A percentile compares a stretch with the other conserved stretches of the same genome.
Conservation (phyloP, 2,797 vertebrate genomes). For the Semaprochilodus insignis region DNA sequence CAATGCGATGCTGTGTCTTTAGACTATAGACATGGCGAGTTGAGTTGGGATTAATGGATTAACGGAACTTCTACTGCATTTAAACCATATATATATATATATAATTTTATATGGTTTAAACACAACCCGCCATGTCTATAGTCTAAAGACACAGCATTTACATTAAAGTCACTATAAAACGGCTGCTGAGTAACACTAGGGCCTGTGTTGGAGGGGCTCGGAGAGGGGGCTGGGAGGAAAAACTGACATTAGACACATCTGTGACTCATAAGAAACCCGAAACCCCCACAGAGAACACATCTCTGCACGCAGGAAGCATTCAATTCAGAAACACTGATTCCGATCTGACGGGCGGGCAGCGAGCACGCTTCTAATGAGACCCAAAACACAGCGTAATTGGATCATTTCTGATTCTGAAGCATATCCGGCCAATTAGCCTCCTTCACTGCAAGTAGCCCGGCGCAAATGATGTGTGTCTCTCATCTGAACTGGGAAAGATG, state of each 20-base stretch:
- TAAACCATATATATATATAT: too few species aligned
- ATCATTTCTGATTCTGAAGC: constrained; percentile 28
- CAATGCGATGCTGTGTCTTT: too few species aligned
- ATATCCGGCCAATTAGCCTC: constrained; percentile 32
- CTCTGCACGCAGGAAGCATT: constrained; percentile 56
- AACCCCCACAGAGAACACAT: constrained; percentile 14
- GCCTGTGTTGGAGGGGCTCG: not conserved
- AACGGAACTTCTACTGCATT: too few species aligned
- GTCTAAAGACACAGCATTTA: not conserved
- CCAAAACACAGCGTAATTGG: constrained; percentile 42
- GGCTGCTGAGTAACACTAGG: not conserved
- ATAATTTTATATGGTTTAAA: too few species aligned
- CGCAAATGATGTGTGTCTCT: constrained; percentile 31
- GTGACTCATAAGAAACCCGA: constrained; percentile 46
- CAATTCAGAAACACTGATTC: constrained; percentile 48
- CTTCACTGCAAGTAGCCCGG: constrained; percentile 9
- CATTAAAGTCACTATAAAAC: not conserved
- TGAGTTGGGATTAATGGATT: too few species aligned
- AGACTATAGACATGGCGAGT: too few species aligned
- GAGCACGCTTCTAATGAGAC: constrained; percentile 30
- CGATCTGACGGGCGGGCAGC: constrained; percentile 40
- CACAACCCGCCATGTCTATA: too few species aligned
- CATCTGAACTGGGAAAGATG: constrained; percentile 16
- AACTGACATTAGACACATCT: constrained; percentile 40
- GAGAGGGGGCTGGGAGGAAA: not conserved